phyloP scores from a whole-genome alignment of 1,140 invertebrate species.

The Penaeus japonicus region DNA sequence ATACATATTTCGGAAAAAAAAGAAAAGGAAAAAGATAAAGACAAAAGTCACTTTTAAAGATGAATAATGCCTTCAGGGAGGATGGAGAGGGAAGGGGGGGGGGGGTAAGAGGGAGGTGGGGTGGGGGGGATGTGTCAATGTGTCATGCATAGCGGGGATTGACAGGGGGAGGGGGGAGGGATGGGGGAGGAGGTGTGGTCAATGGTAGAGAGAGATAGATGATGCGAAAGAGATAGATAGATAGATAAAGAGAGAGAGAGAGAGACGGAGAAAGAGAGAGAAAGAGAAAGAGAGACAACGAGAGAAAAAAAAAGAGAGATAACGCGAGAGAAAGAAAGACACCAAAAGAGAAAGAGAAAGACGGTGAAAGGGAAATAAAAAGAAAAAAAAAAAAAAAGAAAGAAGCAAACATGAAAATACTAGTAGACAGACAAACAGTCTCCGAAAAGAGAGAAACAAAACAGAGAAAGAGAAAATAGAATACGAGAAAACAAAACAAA shows the following conservation, averaged over 20 bases:
- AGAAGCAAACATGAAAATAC: too few relatives aligned
- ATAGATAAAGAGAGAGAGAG: not conserved
- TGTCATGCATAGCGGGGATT: not conserved
- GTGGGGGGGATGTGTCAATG: not conserved
- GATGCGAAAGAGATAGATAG: not conserved
- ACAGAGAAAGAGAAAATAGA: too few relatives aligned
- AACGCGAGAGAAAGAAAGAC: too few relatives aligned
- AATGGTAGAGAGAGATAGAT: too few relatives aligned
- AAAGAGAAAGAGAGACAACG: slow-evolving; percentile 25
- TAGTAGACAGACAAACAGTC: too few relatives aligned
- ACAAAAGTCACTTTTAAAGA: too few relatives aligned
- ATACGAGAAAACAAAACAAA: too few relatives aligned
- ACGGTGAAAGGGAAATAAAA: too few relatives aligned
- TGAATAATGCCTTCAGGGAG: too few relatives aligned
- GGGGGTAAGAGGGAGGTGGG: not conserved
- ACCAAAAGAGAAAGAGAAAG: not conserved
- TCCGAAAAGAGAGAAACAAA: too few relatives aligned
- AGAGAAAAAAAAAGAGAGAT: slow-evolving; percentile 8
- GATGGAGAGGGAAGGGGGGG: not conserved
- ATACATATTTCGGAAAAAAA: not conserved
- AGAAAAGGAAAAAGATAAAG: not conserved
- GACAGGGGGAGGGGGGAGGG: not conserved
- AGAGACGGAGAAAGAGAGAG: slow-evolving; percentile 31
- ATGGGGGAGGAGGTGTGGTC: not conserved
- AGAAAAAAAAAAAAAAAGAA: too few relatives aligned